A percentile compares a stretch with the other conserved stretches of the same genome.
Conservation (phyloP, 2,113 vertebrate species). For the Callionymus lyra region DNA sequence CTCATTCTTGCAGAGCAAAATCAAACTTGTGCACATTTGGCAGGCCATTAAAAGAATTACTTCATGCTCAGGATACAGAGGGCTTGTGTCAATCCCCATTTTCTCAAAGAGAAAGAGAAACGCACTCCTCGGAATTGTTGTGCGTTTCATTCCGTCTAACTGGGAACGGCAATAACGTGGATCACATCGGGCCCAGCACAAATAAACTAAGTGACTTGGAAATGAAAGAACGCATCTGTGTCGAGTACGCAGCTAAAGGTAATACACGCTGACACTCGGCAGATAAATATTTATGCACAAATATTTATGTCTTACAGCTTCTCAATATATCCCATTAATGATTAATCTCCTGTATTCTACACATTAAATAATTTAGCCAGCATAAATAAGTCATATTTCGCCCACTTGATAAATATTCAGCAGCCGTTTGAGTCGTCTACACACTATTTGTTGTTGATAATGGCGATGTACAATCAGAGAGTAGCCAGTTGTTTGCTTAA, state of each 20-base stretch:
- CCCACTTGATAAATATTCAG: slow-evolving; percentile 52
- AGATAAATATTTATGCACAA: slow-evolving; percentile 55
- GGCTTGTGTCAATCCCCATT: slow-evolving; percentile 59
- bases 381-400: slow-evolving; percentile 55
- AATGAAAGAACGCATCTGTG: slow-evolving; percentile 32
- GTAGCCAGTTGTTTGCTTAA: slow-evolving; percentile 42
- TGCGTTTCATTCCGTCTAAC: slow-evolving; percentile 36
- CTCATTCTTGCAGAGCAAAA: slow-evolving; percentile 59
- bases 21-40: slow-evolving; percentile 63
- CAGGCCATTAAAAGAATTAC: slow-evolving; percentile 74
- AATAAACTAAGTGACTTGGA: slow-evolving; percentile 52
- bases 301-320: slow-evolving; percentile 60
- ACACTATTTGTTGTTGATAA: slow-evolving; percentile 41
- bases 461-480: slow-evolving; percentile 35
- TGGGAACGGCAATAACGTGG: slow-evolving; percentile 28
- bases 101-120: slow-evolving; percentile 36
- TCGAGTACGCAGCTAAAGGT: slow-evolving; percentile 30
- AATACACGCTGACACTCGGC: slow-evolving; percentile 29
- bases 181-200: slow-evolving; percentile 37
- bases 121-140: slow-evolving; percentile 25
- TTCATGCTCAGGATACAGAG: slow-evolving; percentile 62
- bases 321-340: slow-evolving; percentile 52
- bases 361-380: slow-evolving; percentile 53
- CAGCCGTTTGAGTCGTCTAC: slow-evolving; percentile 31
- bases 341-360: slow-evolving; percentile 48